Conservation (phyloP, 2,113 vertebrate genomes). For the Alethe castanea region DNA sequence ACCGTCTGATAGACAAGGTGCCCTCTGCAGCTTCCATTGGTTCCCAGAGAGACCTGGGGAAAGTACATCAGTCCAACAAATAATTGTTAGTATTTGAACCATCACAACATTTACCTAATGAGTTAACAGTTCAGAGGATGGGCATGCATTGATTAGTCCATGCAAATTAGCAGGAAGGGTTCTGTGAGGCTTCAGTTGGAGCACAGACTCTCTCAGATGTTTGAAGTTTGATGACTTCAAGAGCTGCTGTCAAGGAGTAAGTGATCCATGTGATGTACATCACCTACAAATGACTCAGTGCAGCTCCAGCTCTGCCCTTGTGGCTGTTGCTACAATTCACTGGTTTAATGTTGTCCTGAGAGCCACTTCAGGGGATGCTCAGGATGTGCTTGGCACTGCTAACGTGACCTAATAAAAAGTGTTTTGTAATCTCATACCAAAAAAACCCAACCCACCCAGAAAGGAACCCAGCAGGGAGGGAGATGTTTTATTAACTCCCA, state of each 20-base stretch:
- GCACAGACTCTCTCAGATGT: background rate
- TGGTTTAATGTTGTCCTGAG: slow-evolving; percentile 53
- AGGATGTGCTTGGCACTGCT: slow-evolving; percentile 10
- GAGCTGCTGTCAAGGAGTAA: slow-evolving; percentile 13
- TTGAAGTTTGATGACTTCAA: background rate
- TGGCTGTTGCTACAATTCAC: slow-evolving; percentile 30
- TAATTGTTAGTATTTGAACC: background rate
- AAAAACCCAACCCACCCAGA: background rate
- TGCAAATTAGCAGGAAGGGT: background rate
- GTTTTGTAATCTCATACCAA: background rate
- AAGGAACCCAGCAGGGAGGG: background rate
- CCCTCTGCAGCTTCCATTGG: background rate
- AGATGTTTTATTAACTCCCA: slow-evolving; percentile 45
- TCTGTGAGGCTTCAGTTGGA: background rate
- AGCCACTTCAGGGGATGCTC: slow-evolving; percentile 9
- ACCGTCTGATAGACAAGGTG: background rate
- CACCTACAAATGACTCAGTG: background rate
- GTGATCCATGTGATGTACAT: slow-evolving; percentile 51
- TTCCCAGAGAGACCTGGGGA: background rate
- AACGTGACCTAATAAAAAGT: slow-evolving; percentile 42
- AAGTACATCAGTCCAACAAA: background rate
- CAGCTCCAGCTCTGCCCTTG: slow-evolving; percentile 49
- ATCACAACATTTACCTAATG: background rate
- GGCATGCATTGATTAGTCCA: background rate
- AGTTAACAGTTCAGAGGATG: background rate